Percentiles rank a stretch among this genome's conserved stretches.
Evolutionary conservation across 2,113 vertebrate species (phyloP).

Genomic region (Tinamus guttatus): DNA sequence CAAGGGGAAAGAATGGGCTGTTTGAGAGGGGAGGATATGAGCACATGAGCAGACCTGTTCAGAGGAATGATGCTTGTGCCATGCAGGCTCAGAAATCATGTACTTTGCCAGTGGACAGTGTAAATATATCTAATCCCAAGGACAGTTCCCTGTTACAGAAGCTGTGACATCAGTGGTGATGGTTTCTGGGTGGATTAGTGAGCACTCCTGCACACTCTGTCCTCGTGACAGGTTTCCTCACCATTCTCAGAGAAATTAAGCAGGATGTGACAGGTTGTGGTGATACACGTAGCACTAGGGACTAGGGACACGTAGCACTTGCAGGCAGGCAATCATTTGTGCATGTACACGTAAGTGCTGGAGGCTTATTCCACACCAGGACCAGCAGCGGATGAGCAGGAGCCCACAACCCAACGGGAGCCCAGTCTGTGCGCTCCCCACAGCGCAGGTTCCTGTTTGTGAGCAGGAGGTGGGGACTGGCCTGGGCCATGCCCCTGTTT

Average conservation of each 20-base stretch:
- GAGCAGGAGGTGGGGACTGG: neutral
- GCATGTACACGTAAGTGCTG: neutral
- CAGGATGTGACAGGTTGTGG: fast-evolving
- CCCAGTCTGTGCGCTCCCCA: fast-evolving
- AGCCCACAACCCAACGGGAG: fast-evolving
- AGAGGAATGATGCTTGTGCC: fast-evolving
- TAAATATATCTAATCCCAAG: neutral
- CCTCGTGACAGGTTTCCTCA: neutral
- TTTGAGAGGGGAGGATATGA: fast-evolving
- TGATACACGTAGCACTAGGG: neutral
- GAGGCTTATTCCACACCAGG: fast-evolving
- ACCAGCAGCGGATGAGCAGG: neutral
- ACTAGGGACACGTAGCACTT: too few species aligned
- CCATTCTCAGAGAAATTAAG: neutral
- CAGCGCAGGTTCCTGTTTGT: fast-evolving
- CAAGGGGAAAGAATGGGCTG: neutral
- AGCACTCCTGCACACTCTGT: neutral
- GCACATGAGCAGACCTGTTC: neutral
- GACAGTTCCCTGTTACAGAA: neutral
- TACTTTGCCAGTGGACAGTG: neutral
- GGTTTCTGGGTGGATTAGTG: neutral
- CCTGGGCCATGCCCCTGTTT: neutral
- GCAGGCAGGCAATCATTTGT: neutral
- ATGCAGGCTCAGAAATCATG: neutral
- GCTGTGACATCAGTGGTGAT: neutral